Evolutionary conservation across 2,797 vertebrate genomes (phyloP).

Genomic region (Pelodytes ibericus): DNA sequence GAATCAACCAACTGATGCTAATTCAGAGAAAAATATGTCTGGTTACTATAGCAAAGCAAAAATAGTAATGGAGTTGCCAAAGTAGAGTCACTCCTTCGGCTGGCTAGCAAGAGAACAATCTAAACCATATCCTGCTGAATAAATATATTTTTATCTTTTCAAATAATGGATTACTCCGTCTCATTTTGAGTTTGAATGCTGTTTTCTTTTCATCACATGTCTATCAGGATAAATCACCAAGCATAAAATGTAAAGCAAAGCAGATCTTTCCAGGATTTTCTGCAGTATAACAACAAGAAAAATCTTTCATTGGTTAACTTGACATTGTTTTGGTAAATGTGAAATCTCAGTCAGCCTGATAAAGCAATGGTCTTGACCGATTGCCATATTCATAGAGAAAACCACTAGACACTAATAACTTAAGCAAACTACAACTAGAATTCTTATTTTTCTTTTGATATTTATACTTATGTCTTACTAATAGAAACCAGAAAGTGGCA

Average conservation of each 20-base stretch:
- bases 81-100: constrained; percentile 6
- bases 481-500: constrained; percentile 48
- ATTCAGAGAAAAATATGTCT: no score
- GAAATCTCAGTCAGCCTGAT: constrained; percentile 44
- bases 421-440: constrained; percentile 44
- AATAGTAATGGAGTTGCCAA: no score
- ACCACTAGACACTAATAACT: constrained; percentile 50
- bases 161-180: constrained; percentile 28
- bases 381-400: constrained; percentile 36
- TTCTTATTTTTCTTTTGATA: constrained; percentile 50
- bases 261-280: constrained; percentile 37
- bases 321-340: constrained; percentile 48
- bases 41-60: no score
- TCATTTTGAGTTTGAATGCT: constrained; percentile 40
- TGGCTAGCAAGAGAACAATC: constrained; percentile 16
- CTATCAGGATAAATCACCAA: constrained; percentile 33
- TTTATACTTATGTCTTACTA: constrained; percentile 46
- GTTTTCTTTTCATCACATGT: constrained; percentile 45
- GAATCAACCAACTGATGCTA: no score
- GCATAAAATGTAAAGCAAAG: constrained; percentile 19
- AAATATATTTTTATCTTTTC: constrained; percentile 36
- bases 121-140: constrained; percentile 36
- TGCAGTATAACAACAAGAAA: constrained; percentile 36
- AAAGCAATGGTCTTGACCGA: constrained; percentile 35
- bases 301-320: constrained; percentile 44